phyloP scores from a whole-genome alignment of 35 echinoderm and acorn worm genomes.

The Apostichopus japonicus region DNA sequence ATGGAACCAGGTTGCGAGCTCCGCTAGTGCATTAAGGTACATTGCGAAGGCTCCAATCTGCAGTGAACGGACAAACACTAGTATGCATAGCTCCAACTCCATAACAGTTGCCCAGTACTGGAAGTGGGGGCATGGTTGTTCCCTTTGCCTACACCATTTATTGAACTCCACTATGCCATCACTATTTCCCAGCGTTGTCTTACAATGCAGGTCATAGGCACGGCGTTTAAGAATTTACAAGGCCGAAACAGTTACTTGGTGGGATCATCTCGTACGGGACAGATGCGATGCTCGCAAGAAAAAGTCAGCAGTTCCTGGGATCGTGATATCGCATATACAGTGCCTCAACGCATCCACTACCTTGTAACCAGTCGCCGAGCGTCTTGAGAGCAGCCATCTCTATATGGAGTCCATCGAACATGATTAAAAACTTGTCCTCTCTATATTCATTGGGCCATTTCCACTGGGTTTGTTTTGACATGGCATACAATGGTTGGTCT shows the following conservation, averaged over 20 bases:
- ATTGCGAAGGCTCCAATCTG: neutral
- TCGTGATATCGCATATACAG: no score
- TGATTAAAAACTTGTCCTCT: conserved; percentile 65
- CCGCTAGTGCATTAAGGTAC: conserved; percentile 44
- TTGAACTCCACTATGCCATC: neutral
- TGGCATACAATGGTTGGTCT: no score
- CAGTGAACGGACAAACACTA: neutral
- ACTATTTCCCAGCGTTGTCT: neutral
- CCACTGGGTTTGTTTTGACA: conserved; percentile 12
- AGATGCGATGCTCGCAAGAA: no score
- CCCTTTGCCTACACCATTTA: neutral
- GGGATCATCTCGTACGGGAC: no score
- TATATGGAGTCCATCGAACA: conserved; percentile 56
- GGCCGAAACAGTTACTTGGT: no score
- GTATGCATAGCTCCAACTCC: neutral
- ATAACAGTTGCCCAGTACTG: neutral
- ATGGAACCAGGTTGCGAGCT: conserved; percentile 9
- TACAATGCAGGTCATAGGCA: neutral
- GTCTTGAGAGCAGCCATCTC: neutral
- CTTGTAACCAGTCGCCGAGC: conserved; percentile 6
- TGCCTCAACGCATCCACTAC: no score
- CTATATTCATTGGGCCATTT: neutral
- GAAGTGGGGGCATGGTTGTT: neutral
- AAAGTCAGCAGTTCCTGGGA: no score
- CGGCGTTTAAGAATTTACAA: neutral